These are phyloP conservation scores for Salmo trutta DNA, from an alignment of 2,797 vertebrate genomes.

Conservation along the genomic window DNA sequence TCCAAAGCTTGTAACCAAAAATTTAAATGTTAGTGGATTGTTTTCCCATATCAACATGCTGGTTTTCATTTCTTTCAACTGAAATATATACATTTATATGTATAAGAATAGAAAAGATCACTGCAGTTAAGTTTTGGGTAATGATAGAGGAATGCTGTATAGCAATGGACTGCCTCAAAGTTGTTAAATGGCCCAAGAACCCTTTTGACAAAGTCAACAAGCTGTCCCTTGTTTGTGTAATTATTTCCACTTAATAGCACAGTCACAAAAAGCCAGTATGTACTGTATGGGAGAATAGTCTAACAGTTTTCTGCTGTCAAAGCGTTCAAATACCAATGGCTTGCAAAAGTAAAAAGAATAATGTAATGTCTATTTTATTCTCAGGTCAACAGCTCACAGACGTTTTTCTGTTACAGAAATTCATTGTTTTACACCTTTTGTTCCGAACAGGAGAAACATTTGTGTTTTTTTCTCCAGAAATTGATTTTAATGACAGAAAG, in stretches of 20 bases:
- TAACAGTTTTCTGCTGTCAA: conserved; percentile 96
- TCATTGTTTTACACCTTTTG: conserved; percentile 78
- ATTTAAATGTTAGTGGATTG: conserved; percentile 96
- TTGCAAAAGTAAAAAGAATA: conserved; percentile 99
- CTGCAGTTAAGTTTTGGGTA: conserved; percentile 77
- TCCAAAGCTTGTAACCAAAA: conserved; percentile 99
- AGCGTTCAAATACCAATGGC: conserved; percentile 99
- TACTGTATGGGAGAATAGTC: conserved; percentile 99
- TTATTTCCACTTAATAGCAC: conserved; percentile 88
- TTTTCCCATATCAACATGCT: conserved; percentile 99
- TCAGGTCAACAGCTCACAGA: conserved; percentile 99
- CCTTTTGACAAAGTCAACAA: conserved; percentile 74
- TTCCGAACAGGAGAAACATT: conserved; percentile 73
- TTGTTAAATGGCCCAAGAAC: conserved; percentile 79
- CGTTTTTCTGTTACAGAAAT: conserved; percentile 89
- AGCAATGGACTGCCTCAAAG: conserved; percentile 84
- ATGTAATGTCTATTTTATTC: conserved; percentile 99
- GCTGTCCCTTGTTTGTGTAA: conserved; percentile 77
- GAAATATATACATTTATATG: conserved; percentile 75
- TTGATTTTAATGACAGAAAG: conserved; percentile 88
- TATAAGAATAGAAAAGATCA: conserved; percentile 73
- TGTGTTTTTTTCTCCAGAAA: conserved; percentile 72
- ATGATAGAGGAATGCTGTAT: conserved; percentile 82
- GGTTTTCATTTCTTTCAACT: conserved; percentile 88
- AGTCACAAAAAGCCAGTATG: conserved; percentile 95